Percentiles rank a stretch among this genome's conserved stretches.
These are phyloP conservation scores for Eupithecia subumbrata DNA, from an alignment of 2,888 invertebrate genomes.

Conservation along the genomic window DNA sequence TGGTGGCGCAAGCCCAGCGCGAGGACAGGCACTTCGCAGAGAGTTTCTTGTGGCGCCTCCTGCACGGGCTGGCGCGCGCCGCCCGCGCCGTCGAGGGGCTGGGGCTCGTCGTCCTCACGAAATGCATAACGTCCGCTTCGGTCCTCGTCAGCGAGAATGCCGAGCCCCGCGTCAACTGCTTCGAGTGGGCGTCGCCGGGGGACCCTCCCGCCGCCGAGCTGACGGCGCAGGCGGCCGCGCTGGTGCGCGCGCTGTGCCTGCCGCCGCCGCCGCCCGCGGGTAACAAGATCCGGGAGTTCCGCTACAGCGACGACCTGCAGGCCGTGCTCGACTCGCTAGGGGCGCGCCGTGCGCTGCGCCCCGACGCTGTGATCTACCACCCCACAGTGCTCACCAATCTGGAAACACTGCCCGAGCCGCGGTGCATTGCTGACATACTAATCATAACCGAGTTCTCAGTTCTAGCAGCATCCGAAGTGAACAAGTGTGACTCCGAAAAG, in stretches of 20 bases:
- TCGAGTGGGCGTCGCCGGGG: conserved; percentile 56
- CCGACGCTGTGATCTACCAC: conserved; percentile 76
- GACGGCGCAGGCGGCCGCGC: conserved; percentile 65
- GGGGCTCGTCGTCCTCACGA: conserved; percentile 60
- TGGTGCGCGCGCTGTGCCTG: conserved; percentile 62
- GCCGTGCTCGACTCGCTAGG: conserved; percentile 69
- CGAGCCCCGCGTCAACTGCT: conserved; percentile 72
- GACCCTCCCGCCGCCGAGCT: conserved; percentile 44
- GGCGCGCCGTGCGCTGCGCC: conserved; percentile 65
- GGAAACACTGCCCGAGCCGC: conserved; percentile 57
- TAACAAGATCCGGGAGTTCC: conserved; percentile 56
- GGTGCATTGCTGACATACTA: conserved; percentile 61
- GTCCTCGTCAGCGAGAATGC: conserved; percentile 69
- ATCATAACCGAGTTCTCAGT: conserved; percentile 52
- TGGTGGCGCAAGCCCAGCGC: conserved; percentile 63
- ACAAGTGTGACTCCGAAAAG: conserved; percentile 79
- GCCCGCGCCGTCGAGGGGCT: conserved; percentile 63
- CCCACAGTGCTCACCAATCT: conserved; percentile 77
- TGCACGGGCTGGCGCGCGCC: conserved; percentile 70
- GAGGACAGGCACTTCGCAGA: conserved; percentile 67
- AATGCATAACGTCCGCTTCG: conserved; percentile 62
- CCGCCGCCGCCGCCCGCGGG: conserved; percentile 49
- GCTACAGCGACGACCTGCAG: conserved; percentile 72
- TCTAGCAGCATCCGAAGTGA: conserved; percentile 56
- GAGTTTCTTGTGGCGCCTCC: conserved; percentile 72